Conservation (phyloP, 2,113 vertebrate species). For the Sturnira hondurensis region DNA sequence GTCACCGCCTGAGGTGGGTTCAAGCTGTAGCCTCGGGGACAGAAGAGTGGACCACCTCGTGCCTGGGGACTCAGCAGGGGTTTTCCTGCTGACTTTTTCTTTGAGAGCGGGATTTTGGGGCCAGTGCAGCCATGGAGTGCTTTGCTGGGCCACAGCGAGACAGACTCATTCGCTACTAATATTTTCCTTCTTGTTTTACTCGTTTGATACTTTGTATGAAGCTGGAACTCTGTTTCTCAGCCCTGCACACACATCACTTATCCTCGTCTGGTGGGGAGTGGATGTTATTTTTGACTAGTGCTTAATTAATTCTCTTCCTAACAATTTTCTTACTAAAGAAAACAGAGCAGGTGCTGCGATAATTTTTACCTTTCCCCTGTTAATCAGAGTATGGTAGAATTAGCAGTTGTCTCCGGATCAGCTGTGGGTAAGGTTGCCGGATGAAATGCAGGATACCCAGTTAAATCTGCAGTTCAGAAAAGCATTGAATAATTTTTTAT, state of each 20-base stretch:
- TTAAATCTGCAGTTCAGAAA: neutral
- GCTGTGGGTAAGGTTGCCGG: neutral
- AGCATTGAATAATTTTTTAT: neutral
- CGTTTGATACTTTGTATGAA: neutral
- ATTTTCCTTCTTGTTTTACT: neutral
- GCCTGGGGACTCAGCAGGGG: neutral
- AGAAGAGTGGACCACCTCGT: neutral
- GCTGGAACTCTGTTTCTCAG: neutral
- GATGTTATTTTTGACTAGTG: neutral
- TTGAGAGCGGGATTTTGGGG: neutral
- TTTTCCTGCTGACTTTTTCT: neutral
- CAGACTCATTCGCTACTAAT: neutral
- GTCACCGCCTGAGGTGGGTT: neutral
- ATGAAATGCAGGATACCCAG: neutral
- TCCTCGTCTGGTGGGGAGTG: neutral
- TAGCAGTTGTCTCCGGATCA: neutral
- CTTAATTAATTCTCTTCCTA: neutral
- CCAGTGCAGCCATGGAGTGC: no score
- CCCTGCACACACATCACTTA: neutral
- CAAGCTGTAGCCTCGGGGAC: neutral
- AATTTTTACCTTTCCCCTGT: neutral
- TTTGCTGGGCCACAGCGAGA: neutral
- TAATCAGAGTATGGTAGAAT: neutral
- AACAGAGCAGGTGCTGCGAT: neutral
- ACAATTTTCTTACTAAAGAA: neutral